Base-by-base conservation (phyloP, 2,113 vertebrate species). In the Gallinago undulata region DNA sequence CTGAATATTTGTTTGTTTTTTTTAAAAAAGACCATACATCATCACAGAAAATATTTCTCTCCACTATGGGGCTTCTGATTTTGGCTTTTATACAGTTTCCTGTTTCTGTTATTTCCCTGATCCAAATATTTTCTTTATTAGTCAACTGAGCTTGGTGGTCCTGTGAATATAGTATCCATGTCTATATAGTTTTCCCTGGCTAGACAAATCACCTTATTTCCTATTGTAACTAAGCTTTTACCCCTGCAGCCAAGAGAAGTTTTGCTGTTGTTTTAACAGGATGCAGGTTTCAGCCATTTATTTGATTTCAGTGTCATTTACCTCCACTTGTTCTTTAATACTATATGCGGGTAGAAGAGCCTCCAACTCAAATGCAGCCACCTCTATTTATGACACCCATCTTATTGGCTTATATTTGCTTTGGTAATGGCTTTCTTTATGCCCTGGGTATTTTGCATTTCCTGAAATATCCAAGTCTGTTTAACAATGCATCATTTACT, bases 1-100 rank as follows among this genome's bases (percentile, higher is more conserved):
- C 15, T 62, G 6, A 28, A 45, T 47, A 2, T 50, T 75, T 48
- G 19, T 37, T 47, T 9, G 5, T 7, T 11, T 45, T 3, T 5
- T 1, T 0, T 2, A 47, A 19, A 5, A 62, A 27, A 17, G 1
- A 24, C 14, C 28, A 41, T 35, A 10, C 19, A 10, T 67, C 60
- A 59, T 59, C 11, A 68, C 1, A 1, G 16, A 27, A 55, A 37
- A 74, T 53, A 63, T 56, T 92, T 74, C 47, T 39, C 6, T 59
- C 28, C n/a, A 27, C 5, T 87, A 11, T 37, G 19, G 18, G 18
- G 27, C 11, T 70, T 86, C 86, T 37, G 17, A 6, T n/a, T 88
- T 81, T 31, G 51, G 5, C 2, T 23, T 5, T 70, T 68, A 31
- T 47, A 28, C 41, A 67, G 4, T 43, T 62, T 93, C 45, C 23